Conservation (phyloP, 2,888 invertebrate genomes). For the Tanytarsus gracilentus region DNA sequence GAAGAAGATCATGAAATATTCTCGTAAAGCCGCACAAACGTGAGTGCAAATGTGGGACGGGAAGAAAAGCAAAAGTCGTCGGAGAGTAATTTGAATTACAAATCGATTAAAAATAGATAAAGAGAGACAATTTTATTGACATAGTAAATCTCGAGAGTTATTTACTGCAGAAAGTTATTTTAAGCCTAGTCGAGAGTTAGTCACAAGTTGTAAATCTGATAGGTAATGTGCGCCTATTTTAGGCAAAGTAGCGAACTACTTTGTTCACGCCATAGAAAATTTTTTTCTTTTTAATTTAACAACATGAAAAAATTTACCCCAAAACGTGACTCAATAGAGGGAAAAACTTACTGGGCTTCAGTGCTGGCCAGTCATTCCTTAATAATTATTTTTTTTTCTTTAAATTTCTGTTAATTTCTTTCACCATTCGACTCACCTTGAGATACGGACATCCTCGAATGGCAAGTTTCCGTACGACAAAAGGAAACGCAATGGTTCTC, state of each 20-base stretch:
- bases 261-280: not conserved
- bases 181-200: constrained; percentile 2
- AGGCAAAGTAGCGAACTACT: not conserved
- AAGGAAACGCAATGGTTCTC: constrained; percentile 54
- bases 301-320: not conserved
- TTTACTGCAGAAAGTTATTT: constrained; percentile 13
- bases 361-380: constrained; percentile 25
- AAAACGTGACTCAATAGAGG: not conserved
- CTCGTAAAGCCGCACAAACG: not conserved
- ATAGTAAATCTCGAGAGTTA: constrained; percentile 4
- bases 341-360: constrained; percentile 22
- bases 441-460: constrained; percentile 54
- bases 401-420: constrained; percentile 36
- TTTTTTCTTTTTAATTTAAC: not conserved
- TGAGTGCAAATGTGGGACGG: not conserved
- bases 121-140: not conserved
- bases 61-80: not conserved
- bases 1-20: constrained; percentile 15
- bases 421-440: constrained; percentile 41
- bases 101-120: not conserved
- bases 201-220: constrained; percentile 14
- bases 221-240: no score
- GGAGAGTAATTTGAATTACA: not conserved
- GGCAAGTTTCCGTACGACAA: constrained; percentile 52
- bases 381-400: not conserved